Evolutionary conservation across 2,113 vertebrate genomes (phyloP).

Genomic region (Tychaedon coryphoeus): DNA sequence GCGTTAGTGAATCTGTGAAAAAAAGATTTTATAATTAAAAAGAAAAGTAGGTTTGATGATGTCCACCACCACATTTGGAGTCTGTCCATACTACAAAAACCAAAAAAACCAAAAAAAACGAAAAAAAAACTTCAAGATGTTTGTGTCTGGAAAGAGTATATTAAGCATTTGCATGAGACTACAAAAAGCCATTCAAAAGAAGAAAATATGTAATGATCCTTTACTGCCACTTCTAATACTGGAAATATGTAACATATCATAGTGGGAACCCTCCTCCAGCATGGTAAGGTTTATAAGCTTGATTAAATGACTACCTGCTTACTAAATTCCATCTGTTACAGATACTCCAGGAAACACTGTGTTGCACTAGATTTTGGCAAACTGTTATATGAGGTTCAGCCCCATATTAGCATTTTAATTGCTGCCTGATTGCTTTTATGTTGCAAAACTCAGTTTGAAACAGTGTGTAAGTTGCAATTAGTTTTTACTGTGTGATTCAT

Average conservation of each 20-base stretch:
- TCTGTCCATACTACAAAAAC: background rate
- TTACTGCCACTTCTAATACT: background rate
- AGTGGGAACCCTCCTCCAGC: background rate
- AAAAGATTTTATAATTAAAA: background rate
- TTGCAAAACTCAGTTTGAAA: slow-evolving; percentile 52
- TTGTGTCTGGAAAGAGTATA: background rate
- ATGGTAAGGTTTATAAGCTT: background rate
- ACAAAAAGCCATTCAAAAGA: background rate
- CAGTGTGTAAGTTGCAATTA: slow-evolving; percentile 68
- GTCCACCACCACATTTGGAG: background rate
- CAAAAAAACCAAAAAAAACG: no score
- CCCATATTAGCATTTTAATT: slow-evolving; percentile 76
- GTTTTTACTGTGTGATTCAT: slow-evolving; percentile 71
- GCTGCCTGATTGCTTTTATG: slow-evolving; percentile 68
- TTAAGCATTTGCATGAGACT: background rate
- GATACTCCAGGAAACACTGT: background rate
- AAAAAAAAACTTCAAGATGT: no score
- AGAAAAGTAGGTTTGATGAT: background rate
- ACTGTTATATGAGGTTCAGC: slow-evolving; percentile 15
- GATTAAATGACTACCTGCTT: slow-evolving; percentile 23
- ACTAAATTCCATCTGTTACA: slow-evolving; percentile 40
- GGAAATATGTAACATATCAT: background rate
- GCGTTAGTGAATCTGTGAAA: background rate
- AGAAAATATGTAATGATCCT: background rate
- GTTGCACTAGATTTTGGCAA: slow-evolving; percentile 18